Evolutionary conservation across 2,888 invertebrate species (phyloP), one percentile per base, ranked within the genome.

Genomic region (Panzeria rudis): DNA sequence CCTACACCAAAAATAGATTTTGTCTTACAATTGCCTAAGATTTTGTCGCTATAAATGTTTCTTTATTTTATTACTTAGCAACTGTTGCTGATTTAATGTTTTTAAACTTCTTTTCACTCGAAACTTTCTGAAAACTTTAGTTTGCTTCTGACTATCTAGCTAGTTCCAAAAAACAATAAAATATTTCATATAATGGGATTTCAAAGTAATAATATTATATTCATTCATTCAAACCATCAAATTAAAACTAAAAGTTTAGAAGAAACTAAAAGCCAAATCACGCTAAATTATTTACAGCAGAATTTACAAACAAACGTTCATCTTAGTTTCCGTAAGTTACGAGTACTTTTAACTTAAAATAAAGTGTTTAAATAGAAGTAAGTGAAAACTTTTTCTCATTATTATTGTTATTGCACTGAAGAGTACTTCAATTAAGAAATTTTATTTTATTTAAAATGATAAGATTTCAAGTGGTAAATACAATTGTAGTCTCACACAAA

Each of bases 361-460:
- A 4, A 32, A 20, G 56, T 59, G 32, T 32, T 56, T 66, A 61
- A 64, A 44, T 11, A 54, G 44, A 50, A 59, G 25, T 61, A 71
- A 78, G 52, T 61, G 59, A 69, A 68, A 61, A 77, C 11, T 52
- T 78, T 47, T 50, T n/a, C 8, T 6, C 11, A 20, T 17, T 17
- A 15, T 64, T 66, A 15, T 20, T 69, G 7, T 13, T 64, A 50
- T 61, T 76, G 25, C 29, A 8, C 38, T 7, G 54, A 79, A 77
- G 68, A 76, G 78, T 61, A 75, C 85, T 82, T 85, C 78, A 85
- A 82, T 85, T 82, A 82, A 76, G 78, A 85, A 79, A 79, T 79
- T 82, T 78, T 59, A 71, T 69, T 68, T 52, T 62, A 73, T 62
- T 78, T 73, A n/a, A 73, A 81, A 76, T 62, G 75, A 78, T 64